phyloP scores from a whole-genome alignment of 2,797 vertebrate species.

The Sphaeramia orbicularis region DNA sequence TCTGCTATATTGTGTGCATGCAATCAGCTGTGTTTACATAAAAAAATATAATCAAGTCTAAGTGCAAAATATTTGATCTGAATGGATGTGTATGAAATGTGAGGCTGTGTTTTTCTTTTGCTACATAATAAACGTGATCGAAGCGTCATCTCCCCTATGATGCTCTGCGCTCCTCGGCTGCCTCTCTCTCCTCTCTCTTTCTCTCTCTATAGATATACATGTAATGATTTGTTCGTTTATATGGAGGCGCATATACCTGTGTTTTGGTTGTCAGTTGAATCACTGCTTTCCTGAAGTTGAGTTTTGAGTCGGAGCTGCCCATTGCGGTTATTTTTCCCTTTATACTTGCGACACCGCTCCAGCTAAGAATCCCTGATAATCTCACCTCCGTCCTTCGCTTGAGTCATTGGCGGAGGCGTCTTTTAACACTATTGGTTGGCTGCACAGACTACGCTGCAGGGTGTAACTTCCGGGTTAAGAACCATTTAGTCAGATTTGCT shows the following conservation, averaged over 20 bases:
- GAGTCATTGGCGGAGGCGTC: conserved; percentile 79
- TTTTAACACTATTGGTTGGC: conserved; percentile 61
- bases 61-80: background rate
- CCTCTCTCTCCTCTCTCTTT: background rate
- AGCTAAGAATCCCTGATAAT: conserved; percentile 74
- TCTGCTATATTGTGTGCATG: background rate
- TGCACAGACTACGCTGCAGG: conserved; percentile 40
- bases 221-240: background rate
- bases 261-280: conserved; percentile 98
- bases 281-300: conserved; percentile 97
- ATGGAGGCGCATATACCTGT: conserved; percentile 84
- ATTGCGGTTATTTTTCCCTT: conserved; percentile 80
- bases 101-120: background rate
- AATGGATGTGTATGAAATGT: background rate
- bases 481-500: background rate
- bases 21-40: background rate
- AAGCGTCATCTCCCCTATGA: conserved; percentile 57
- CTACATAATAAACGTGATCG: conserved; percentile 17
- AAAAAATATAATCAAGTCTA: background rate
- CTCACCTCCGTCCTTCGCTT: conserved; percentile 74
- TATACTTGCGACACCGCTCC: conserved; percentile 58
- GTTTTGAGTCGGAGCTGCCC: conserved; percentile 95
- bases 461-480: conserved; percentile 79
- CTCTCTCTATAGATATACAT: background rate
- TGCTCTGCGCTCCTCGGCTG: conserved; percentile 49